Percentiles rank a stretch among this genome's conserved stretches.
phyloP scores from a whole-genome alignment of 2,797 vertebrate species.

The Dallia pectoralis region DNA sequence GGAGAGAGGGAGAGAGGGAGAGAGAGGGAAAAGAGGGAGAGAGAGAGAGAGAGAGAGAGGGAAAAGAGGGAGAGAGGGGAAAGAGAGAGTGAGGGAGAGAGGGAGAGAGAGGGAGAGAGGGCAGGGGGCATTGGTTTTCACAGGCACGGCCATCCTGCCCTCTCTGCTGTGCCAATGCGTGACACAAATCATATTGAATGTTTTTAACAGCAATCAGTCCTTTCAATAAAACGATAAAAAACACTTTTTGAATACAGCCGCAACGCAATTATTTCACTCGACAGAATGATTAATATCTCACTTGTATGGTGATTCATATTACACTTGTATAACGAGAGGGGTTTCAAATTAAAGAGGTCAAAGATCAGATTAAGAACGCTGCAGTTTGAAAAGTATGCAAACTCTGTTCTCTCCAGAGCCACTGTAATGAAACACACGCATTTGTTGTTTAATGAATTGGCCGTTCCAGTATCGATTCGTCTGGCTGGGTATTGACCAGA shows the following conservation, averaged over 20 bases:
- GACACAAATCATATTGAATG: background rate
- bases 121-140: no score
- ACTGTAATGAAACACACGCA: conserved; percentile 57
- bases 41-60: no score
- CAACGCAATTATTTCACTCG: conserved; percentile 35
- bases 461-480: conserved; percentile 73
- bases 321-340: conserved; percentile 46
- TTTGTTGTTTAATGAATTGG: conserved; percentile 69
- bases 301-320: conserved; percentile 56
- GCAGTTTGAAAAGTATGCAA: conserved; percentile 27
- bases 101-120: no score
- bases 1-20: no score
- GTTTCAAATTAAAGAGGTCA: conserved; percentile 39
- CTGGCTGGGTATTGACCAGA: conserved; percentile 63
- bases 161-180: no score
- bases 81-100: no score
- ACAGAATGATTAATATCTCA: conserved; percentile 51
- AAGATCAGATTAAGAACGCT: conserved; percentile 35
- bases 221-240: no score
- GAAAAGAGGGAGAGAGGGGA: no score
- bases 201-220: background rate
- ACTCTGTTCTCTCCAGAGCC: conserved; percentile 35
- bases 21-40: no score
- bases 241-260: conserved; percentile 45
- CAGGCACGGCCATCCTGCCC: no score